phyloP scores from a whole-genome alignment of 2,113 vertebrate genomes.

The Tyrannus savana region DNA sequence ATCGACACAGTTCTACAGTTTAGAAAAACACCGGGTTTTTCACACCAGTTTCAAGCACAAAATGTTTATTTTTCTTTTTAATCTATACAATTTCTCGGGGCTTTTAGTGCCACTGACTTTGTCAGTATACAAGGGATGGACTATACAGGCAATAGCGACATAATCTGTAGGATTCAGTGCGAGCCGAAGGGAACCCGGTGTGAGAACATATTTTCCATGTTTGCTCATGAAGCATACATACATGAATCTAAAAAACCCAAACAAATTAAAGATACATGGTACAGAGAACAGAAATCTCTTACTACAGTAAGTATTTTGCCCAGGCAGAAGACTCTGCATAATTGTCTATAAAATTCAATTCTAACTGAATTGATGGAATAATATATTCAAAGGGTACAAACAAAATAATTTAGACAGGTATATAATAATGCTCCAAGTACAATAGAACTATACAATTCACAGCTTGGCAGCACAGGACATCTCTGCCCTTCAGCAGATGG shows the following conservation, averaged over 20 bases:
- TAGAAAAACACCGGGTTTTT: slow-evolving; percentile 57
- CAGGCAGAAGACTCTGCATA: slow-evolving; percentile 86
- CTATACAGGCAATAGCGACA: slow-evolving; percentile 80
- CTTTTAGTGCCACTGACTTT: slow-evolving; percentile 81
- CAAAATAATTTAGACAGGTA: slow-evolving; percentile 74
- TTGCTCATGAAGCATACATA: slow-evolving; percentile 77
- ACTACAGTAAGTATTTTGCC: slow-evolving; percentile 80
- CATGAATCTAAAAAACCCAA: slow-evolving; percentile 74
- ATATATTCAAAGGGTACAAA: slow-evolving; percentile 77
- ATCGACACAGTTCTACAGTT: slow-evolving; percentile 1
- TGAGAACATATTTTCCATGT: slow-evolving; percentile 68
- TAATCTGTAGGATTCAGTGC: slow-evolving; percentile 74
- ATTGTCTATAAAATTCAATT: slow-evolving; percentile 88
- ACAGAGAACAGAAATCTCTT: slow-evolving; percentile 92
- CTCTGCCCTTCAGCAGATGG: slow-evolving; percentile 61
- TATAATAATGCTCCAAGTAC: slow-evolving; percentile 66
- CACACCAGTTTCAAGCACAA: slow-evolving; percentile 87
- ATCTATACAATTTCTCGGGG: slow-evolving; percentile 84
- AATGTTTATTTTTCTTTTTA: slow-evolving; percentile 93
- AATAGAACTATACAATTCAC: slow-evolving; percentile 82
- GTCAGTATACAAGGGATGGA: slow-evolving; percentile 75
- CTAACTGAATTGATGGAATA: slow-evolving; percentile 86
- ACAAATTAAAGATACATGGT: slow-evolving; percentile 76
- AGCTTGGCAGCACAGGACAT: slow-evolving; percentile 77
- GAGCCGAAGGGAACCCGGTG: slow-evolving; percentile 55